A percentile compares a stretch with the other conserved stretches of the same genome.
These are phyloP conservation scores for Hemichromis elongatus DNA, from an alignment of 2,113 vertebrate genomes.

Conservation along the genomic window DNA sequence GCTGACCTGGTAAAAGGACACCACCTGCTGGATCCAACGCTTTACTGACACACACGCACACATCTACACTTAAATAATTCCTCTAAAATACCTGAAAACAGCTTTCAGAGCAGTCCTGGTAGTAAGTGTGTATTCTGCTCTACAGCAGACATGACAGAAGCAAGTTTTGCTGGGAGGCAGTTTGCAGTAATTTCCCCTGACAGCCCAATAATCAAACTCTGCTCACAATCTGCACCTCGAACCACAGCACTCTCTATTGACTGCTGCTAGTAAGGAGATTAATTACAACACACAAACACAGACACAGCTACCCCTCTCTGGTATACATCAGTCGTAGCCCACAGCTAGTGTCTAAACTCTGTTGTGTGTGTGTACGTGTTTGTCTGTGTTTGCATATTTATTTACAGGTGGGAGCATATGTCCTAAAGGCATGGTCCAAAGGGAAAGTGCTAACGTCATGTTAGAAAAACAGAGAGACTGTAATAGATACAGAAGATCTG, in stretches of 20 bases:
- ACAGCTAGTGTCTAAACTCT: conserved; percentile 57
- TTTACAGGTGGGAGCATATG: conserved; percentile 65
- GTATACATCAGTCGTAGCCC: conserved; percentile 60
- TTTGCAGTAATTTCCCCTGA: conserved; percentile 69
- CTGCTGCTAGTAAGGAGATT: conserved; percentile 62
- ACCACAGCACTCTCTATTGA: conserved; percentile 41
- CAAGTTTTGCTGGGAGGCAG: conserved; percentile 59
- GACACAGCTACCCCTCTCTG: conserved; percentile 49
- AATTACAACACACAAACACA: conserved; percentile 61
- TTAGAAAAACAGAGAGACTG: conserved; percentile 13
- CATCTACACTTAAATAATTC: neutral
- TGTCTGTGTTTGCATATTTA: conserved; percentile 62
- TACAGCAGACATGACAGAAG: conserved; percentile 40
- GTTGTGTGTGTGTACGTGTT: conserved; percentile 29
- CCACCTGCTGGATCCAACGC: conserved; percentile 85
- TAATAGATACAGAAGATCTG: conserved; percentile 25
- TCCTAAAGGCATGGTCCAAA: conserved; percentile 58
- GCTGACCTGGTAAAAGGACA: conserved; percentile 84
- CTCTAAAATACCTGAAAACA: conserved; percentile 1
- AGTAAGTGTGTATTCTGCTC: conserved; percentile 2
- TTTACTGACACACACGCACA: conserved; percentile 58
- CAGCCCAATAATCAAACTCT: conserved; percentile 55
- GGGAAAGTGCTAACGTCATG: conserved; percentile 51
- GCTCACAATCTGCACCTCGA: conserved; percentile 48
- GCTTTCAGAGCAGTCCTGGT: neutral